These are phyloP conservation scores for Gallinago nigripennis DNA, from an alignment of 2,797 vertebrate genomes.

Conservation along the genomic window DNA sequence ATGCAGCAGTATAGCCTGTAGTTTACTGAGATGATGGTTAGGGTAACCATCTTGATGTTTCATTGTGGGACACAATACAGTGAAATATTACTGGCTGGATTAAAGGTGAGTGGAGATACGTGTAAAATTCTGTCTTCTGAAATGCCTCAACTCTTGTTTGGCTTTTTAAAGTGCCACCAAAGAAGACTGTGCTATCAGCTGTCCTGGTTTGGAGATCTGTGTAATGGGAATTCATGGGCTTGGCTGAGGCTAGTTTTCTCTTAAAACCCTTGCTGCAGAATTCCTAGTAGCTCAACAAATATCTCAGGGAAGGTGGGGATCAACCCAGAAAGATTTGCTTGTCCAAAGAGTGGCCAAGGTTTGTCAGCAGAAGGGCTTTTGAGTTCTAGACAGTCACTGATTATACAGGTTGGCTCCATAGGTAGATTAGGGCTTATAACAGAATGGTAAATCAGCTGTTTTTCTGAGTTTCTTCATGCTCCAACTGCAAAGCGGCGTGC, in stretches of 20 bases:
- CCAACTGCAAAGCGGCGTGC: not conserved
- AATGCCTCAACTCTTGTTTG: not conserved
- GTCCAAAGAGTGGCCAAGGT: not conserved
- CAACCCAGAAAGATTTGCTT: not conserved
- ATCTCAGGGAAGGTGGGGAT: not conserved
- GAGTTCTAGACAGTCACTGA: not conserved
- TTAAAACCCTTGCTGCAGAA: not conserved
- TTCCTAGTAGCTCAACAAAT: not conserved
- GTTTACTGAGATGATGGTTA: slow-evolving; percentile 14
- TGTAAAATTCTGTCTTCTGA: not conserved
- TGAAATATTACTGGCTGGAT: not conserved
- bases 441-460: not conserved
- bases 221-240: not conserved
- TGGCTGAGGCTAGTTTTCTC: not conserved
- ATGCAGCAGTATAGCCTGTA: not conserved
- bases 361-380: not conserved
- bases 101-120: not conserved
- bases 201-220: not conserved
- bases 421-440: not conserved
- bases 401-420: not conserved
- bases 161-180: not conserved
- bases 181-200: not conserved
- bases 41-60: slow-evolving; percentile 11
- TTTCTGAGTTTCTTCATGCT: not conserved
- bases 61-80: not conserved